These are phyloP conservation scores for Ceramica pisi DNA, from an alignment of 2,888 invertebrate species.

Conservation along the genomic window DNA sequence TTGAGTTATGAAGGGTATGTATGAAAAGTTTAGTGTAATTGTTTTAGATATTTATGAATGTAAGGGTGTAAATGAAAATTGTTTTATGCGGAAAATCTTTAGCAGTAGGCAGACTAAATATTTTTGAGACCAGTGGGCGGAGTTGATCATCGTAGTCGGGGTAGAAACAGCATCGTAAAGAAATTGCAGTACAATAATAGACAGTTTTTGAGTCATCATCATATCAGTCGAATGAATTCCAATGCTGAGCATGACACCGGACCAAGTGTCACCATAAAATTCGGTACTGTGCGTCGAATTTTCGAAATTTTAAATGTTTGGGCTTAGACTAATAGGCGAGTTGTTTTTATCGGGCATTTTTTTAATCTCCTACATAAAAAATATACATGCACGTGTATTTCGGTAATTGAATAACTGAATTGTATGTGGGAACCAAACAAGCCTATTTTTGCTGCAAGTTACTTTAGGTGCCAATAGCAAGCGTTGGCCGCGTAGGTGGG, in stretches of 20 bases:
- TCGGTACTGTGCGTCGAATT: too few species aligned
- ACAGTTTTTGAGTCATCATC: background rate
- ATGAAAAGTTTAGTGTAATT: conserved; percentile 31
- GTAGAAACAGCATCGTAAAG: background rate
- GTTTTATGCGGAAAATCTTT: background rate
- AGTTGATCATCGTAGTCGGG: background rate
- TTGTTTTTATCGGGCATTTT: background rate
- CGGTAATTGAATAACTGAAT: background rate
- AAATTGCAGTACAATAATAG: background rate
- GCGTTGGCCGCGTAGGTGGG: too few species aligned
- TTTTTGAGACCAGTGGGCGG: background rate
- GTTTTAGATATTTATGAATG: conserved; percentile 16
- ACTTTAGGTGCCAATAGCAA: background rate
- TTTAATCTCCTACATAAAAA: background rate
- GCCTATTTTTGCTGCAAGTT: background rate
- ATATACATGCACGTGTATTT: background rate
- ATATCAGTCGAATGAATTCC: too few species aligned
- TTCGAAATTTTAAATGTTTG: too few species aligned
- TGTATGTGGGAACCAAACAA: background rate
- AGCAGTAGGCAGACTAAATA: background rate
- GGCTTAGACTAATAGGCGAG: background rate
- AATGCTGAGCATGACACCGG: too few species aligned
- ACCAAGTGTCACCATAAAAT: too few species aligned
- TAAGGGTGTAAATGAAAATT: too few species aligned
- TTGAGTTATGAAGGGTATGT: conserved; percentile 43